phyloP scores from a whole-genome alignment of 2,888 invertebrate genomes.

The Sarcophaga rosellei region DNA sequence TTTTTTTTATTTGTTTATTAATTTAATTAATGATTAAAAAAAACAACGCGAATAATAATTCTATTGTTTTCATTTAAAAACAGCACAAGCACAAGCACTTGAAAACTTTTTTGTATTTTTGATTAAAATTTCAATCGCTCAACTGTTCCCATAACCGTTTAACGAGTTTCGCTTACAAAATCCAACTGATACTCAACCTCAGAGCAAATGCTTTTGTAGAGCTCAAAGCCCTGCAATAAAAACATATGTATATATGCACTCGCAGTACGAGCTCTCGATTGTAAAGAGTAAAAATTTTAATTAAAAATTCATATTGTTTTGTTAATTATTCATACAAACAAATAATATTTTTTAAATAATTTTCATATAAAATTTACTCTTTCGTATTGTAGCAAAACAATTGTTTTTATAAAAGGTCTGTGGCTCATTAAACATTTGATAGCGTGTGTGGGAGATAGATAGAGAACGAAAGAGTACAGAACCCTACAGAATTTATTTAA shows the following conservation, averaged over 20 bases:
- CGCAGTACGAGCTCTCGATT: conserved; percentile 12
- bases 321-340: conserved; percentile 21
- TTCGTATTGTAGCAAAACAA: conserved; percentile 25
- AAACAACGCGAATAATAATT: conserved; percentile 8
- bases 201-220: conserved; percentile 21
- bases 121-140: conserved; percentile 11
- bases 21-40: conserved; percentile 7
- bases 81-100: conserved; percentile 21
- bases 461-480: background rate
- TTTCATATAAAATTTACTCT: conserved; percentile 57
- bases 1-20: conserved; percentile 14
- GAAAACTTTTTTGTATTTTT: background rate
- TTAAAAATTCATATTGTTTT: conserved; percentile 7
- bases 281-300: conserved; percentile 35
- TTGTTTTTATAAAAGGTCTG: background rate
- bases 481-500: background rate
- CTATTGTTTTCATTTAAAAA: conserved; percentile 3
- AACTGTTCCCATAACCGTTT: background rate
- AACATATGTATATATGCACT: too few species aligned
- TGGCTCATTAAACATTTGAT: too few species aligned
- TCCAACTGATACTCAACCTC: conserved; percentile 46
- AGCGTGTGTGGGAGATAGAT: background rate
- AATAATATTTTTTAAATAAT: conserved; percentile 47
- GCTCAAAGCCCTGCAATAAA: conserved; percentile 24
- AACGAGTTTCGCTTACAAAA: conserved; percentile 54